A percentile compares a stretch with the other conserved stretches of the same genome.
Evolutionary conservation across 2,113 vertebrate species (phyloP).

Genomic region (Apteryx owenii): DNA sequence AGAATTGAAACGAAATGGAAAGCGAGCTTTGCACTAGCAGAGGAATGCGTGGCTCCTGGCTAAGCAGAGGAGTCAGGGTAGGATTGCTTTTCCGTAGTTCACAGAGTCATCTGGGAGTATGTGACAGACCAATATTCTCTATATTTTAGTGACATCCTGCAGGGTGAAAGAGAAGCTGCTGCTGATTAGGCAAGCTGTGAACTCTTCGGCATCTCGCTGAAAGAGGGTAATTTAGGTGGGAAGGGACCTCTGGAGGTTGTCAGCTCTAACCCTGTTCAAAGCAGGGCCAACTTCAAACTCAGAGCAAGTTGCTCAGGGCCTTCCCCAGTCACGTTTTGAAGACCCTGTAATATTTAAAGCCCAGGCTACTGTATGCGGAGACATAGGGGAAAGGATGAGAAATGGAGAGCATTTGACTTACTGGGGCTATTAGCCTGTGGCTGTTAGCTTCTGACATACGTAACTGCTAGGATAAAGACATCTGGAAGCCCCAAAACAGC

Average conservation of each 20-base stretch:
- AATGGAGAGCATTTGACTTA: neutral
- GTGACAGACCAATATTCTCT: too few relatives aligned
- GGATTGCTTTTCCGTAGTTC: too few relatives aligned
- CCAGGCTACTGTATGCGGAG: neutral
- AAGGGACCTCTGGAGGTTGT: neutral
- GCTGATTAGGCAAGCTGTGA: neutral
- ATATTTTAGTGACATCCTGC: too few relatives aligned
- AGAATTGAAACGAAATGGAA: too few relatives aligned
- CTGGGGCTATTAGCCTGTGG: neutral
- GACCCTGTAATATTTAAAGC: neutral
- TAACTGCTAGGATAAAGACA: neutral
- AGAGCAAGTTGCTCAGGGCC: neutral
- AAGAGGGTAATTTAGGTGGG: accelerated
- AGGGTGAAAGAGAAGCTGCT: neutral
- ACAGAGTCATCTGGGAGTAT: too few relatives aligned
- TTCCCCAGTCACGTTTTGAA: neutral
- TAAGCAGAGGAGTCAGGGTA: too few relatives aligned
- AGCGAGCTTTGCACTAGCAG: too few relatives aligned
- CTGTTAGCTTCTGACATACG: neutral
- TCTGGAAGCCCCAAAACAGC: neutral
- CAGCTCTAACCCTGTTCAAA: neutral
- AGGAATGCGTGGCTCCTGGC: too few relatives aligned
- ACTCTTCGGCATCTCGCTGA: neutral
- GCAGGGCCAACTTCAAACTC: neutral
- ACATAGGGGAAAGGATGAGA: neutral